Base-by-base conservation (phyloP, 1,140 invertebrate species). In the Meloidogyne floridensis region DNA sequence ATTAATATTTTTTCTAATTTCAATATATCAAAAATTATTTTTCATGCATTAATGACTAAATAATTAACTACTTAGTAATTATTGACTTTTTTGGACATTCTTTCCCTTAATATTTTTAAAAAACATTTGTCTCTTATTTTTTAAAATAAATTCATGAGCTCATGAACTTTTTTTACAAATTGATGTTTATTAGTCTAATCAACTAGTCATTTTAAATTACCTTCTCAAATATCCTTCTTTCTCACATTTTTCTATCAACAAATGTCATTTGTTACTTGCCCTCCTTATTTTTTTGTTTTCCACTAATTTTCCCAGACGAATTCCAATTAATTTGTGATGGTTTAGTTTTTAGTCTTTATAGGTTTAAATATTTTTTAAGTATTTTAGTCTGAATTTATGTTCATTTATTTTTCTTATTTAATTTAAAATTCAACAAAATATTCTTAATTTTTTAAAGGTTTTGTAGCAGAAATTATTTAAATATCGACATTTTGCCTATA, bases 181-280 rank as follows among this genome's bases (percentile, higher is more conserved):
- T 73, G 15, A 73, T 32, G 32, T 32, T 53, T 73, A 7, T 47
- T 73, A 73, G 59, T 65, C 59, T 65, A 5, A n/a, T 65, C 59
- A 65, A 65, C 59, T n/a, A n/a, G 59, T 65, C 59, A 65, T 65
- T 4, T 65, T 65, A 65, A 65, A 65, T 65, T 65, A 65, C 7
- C 59, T 65, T 65, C n/a, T 65, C 59, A 65, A 65, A 65, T 65
- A 65, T 15, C 2, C 32, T 59, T 5, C 56, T 15, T 59, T 15
- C 4, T 15, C 10, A 47, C 47, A 15, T 15, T 59, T 59, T 59
- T 15, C 56, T 59, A 59, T 15, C 4, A 13, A 59, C 11, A 15
- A 59, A 15, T 59, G 59, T 65, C 59, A 65, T 65, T 65, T 65
- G 59, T n/a, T 65, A 65, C n/a, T 65, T 65, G 59, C 59, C 59